Evolutionary conservation across 1,140 invertebrate species (phyloP).

Genomic region (Lepidotrigona ventralis): DNA sequence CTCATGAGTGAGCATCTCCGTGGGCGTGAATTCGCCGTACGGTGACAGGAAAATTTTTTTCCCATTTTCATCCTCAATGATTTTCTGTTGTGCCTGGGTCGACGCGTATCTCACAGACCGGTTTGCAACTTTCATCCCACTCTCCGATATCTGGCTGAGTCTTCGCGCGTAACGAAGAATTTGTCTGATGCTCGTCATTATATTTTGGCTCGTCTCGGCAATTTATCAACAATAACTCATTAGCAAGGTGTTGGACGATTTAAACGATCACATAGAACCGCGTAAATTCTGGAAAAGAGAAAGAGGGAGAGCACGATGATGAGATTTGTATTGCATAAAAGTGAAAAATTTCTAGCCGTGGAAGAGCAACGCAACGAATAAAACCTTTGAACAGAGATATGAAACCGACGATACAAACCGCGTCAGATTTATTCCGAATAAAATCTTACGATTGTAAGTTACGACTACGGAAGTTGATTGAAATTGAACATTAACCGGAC

Average conservation of each 20-base stretch:
- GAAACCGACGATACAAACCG: not conserved
- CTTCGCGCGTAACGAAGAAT: conserved; percentile 8
- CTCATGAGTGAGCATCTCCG: conserved; percentile 82
- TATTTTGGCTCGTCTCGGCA: not conserved
- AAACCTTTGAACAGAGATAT: not conserved
- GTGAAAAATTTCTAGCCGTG: not conserved
- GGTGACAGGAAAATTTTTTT: conserved; percentile 75
- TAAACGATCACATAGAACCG: not conserved
- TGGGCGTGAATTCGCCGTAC: conserved; percentile 78
- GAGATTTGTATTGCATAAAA: not conserved
- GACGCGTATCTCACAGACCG: conserved; percentile 54
- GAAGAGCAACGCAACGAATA: not conserved
- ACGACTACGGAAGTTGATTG: not conserved
- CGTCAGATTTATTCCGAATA: not conserved
- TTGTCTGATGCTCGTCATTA: conserved; percentile 27
- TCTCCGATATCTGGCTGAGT: conserved; percentile 10
- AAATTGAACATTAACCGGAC: not conserved
- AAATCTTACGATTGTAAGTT: not conserved
- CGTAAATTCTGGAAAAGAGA: not conserved
- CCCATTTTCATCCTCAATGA: conserved; percentile 67
- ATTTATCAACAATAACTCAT: not conserved
- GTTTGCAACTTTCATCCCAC: conserved; percentile 31
- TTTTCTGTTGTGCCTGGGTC: conserved; percentile 46
- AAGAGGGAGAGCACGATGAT: not conserved
- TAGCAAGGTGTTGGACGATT: not conserved